Evolutionary conservation across 1,140 invertebrate genomes (phyloP), one percentile per base, ranked within the genome.

Genomic region (Phortica variegata): DNA sequence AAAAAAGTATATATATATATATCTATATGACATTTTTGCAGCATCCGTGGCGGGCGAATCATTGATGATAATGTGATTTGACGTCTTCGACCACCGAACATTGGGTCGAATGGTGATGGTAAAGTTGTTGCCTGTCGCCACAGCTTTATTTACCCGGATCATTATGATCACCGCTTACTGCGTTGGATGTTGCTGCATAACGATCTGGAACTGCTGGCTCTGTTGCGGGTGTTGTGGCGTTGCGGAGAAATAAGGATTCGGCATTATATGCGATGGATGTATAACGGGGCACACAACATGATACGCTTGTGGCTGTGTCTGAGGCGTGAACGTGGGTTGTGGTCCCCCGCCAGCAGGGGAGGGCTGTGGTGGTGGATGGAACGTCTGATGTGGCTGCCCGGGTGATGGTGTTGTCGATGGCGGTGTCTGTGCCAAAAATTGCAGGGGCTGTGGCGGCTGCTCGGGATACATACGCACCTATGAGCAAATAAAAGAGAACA

Each of bases 351-450:
- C 66, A 61, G 83, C 78, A 60, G 83, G 77, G 56, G 81, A 78
- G 60, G 81, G 78, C 65, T 81, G 81, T 60, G 81, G 81, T 52
- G 79, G 80, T 12, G 79, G 80, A 58, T 82, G 82, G 49, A 83
- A 84, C 52, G 79, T 80, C 44, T 75, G 81, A 74, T 83, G 81
- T 19, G 79, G 80, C 73, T 85, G 84, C 2, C 82, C 84, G 3
- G 83, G 82, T 16, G 83, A 84, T 2, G 82, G 83, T 6, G 83
- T 81, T 52, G 84, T 84, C 53, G 81, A 83, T 19, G 80, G 83
- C 44, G 81, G 82, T 29, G 83, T 82, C n/a, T 80, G 82, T 44
- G 76, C 75, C 74, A 86, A 79, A 56, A 84, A 86, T 60, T 84
- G 83, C 42, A 84, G 73, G 76, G 60, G 79, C 74, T 68, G 79